Percentiles rank a stretch among this genome's conserved stretches.
Conservation (phyloP, 2,113 vertebrate genomes). For the Apteryx mantelli region DNA sequence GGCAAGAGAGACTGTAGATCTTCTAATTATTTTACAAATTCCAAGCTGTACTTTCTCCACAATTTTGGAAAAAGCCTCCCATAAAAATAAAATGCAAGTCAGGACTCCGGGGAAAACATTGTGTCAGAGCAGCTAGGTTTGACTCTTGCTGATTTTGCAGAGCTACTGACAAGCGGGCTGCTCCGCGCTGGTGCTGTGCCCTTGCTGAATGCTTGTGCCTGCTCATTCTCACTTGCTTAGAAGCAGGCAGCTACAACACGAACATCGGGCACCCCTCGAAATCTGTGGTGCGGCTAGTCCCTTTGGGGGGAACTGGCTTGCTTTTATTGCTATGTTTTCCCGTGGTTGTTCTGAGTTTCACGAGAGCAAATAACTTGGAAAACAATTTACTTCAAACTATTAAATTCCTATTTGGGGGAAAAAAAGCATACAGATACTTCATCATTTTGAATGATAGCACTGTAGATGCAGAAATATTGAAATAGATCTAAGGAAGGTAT, state of each 20-base stretch:
- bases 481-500: background rate
- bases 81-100: constrained; percentile 20
- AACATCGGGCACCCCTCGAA: background rate
- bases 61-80: constrained; percentile 27
- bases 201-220: constrained; percentile 38
- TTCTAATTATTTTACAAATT: constrained; percentile 46
- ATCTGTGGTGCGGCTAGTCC: constrained; percentile 9
- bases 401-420: background rate
- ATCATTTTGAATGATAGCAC: background rate
- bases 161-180: constrained; percentile 48
- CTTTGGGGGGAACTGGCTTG: constrained; percentile 7
- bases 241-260: constrained; percentile 46
- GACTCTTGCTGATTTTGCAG: constrained; percentile 67
- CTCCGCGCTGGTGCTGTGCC: constrained; percentile 39
- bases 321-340: background rate
- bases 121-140: constrained; percentile 50
- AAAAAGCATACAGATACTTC: background rate
- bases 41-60: background rate
- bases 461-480: background rate
- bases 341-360: background rate
- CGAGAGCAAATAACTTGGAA: background rate
- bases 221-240: constrained; percentile 59
- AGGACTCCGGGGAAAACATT: background rate
- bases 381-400: background rate
- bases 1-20: background rate